A percentile compares a stretch with the other conserved stretches of the same genome.
Evolutionary conservation across 1,140 invertebrate species (phyloP).

Genomic region (Agrypnia vestita): DNA sequence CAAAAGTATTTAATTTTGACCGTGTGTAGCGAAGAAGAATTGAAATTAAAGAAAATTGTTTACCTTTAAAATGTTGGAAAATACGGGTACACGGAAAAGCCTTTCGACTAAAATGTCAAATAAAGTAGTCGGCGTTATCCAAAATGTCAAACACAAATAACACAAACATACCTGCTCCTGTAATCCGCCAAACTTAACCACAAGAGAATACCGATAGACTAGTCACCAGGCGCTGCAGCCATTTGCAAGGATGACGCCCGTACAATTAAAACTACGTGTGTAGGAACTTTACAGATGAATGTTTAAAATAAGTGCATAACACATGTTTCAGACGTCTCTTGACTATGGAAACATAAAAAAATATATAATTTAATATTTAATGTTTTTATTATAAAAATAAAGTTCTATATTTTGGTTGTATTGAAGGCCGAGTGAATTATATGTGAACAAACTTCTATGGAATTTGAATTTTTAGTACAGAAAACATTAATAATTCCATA

Average conservation of each 20-base stretch:
- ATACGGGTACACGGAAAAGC: too few species aligned
- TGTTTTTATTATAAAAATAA: neutral
- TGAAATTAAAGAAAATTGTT: too few species aligned
- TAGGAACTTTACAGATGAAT: neutral
- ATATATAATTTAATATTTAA: neutral
- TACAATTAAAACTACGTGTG: neutral
- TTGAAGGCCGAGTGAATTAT: neutral
- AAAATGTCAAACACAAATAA: slow-evolving; percentile 2
- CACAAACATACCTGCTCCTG: slow-evolving; percentile 24
- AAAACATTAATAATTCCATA: neutral
- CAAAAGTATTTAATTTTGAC: too few species aligned
- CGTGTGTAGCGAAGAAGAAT: too few species aligned
- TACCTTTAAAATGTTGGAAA: too few species aligned
- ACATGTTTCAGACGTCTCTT: too few species aligned
- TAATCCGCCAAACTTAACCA: slow-evolving; percentile 10
- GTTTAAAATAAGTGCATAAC: neutral
- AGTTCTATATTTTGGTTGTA: neutral
- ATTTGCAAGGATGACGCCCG: slow-evolving; percentile 7
- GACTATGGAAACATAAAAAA: too few species aligned
- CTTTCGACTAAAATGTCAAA: too few species aligned
- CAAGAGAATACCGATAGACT: slow-evolving; percentile 18
- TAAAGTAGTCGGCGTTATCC: slow-evolving; percentile 1
- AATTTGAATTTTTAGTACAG: neutral
- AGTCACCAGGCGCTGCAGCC: slow-evolving; percentile 22
- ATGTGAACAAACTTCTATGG: neutral